phyloP scores from a whole-genome alignment of 2,888 invertebrate genomes.

The Tenthredo notha region DNA sequence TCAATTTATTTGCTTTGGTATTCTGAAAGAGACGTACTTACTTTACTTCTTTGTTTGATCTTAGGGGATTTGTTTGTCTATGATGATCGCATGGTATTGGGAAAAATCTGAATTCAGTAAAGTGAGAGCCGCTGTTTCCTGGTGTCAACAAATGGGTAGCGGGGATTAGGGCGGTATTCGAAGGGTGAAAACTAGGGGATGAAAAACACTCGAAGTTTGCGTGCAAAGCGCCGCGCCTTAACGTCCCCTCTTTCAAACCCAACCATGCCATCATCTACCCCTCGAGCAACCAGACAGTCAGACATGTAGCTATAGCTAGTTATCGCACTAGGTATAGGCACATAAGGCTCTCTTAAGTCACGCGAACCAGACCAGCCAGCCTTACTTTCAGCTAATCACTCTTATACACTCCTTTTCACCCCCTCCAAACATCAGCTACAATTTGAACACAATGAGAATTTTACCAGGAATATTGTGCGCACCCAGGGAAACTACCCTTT shows the following conservation, averaged over 20 bases:
- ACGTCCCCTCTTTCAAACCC: constrained; percentile 24
- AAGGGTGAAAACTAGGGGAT: constrained; percentile 53
- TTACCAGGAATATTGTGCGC: not conserved
- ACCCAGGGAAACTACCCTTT: constrained; percentile 25
- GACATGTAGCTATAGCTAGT: not conserved
- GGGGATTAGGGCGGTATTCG: constrained; percentile 17
- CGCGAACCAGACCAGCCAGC: constrained; percentile 20
- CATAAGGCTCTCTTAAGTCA: constrained; percentile 45
- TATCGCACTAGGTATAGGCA: constrained; percentile 4
- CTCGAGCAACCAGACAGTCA: constrained; percentile 41
- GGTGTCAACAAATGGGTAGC: constrained; percentile 52
- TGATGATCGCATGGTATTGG: not conserved
- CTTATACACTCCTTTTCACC: constrained; percentile 33
- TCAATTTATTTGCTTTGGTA: not conserved
- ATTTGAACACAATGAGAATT: constrained; percentile 29
- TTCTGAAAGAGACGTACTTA: not conserved
- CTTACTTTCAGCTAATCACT: constrained; percentile 50
- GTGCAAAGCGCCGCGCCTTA: constrained; percentile 55
- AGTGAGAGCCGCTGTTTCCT: constrained; percentile 53
- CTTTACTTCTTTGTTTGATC: not conserved
- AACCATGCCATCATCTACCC: constrained; percentile 45
- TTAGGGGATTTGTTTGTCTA: not conserved
- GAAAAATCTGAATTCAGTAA: not conserved
- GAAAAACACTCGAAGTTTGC: constrained; percentile 56
- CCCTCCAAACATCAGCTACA: not conserved